Conservation (phyloP, 1,140 invertebrate species). For the Oscheius sp. region DNA sequence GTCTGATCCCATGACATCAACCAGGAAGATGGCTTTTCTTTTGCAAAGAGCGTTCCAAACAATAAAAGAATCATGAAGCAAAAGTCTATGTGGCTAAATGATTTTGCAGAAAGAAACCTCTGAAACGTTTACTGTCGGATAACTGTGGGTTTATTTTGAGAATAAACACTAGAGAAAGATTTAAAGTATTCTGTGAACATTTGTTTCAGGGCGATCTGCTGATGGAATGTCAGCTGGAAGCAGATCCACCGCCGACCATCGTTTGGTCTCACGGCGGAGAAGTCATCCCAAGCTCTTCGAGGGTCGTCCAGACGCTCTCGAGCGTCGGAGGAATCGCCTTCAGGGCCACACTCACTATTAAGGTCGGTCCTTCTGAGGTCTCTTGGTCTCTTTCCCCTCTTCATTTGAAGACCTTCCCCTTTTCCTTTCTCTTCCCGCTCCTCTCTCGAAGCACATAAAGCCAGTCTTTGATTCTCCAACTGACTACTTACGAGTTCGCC, state of each 20-base stretch:
- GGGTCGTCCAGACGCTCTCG: conserved; percentile 71
- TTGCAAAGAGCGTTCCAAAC: no score
- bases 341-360: conserved; percentile 58
- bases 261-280: conserved; percentile 70
- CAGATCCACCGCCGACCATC: conserved; percentile 58
- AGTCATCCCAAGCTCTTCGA: conserved; percentile 68
- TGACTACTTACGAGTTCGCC: no score
- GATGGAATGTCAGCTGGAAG: conserved; percentile 77
- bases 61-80: no score
- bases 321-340: conserved; percentile 68
- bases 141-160: no score
- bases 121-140: no score
- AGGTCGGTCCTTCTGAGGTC: conserved; percentile 49
- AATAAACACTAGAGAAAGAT: no score
- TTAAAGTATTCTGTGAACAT: no score
- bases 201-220: conserved; percentile 74
- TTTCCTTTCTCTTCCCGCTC: no score
- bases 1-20: background rate
- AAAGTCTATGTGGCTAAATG: background rate
- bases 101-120: background rate
- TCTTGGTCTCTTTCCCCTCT: no score
- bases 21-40: background rate
- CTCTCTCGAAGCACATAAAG: no score
- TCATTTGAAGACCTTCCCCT: no score
- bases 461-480: no score